Conservation (phyloP, 2,888 invertebrate genomes). For the Salticus scenicus region DNA sequence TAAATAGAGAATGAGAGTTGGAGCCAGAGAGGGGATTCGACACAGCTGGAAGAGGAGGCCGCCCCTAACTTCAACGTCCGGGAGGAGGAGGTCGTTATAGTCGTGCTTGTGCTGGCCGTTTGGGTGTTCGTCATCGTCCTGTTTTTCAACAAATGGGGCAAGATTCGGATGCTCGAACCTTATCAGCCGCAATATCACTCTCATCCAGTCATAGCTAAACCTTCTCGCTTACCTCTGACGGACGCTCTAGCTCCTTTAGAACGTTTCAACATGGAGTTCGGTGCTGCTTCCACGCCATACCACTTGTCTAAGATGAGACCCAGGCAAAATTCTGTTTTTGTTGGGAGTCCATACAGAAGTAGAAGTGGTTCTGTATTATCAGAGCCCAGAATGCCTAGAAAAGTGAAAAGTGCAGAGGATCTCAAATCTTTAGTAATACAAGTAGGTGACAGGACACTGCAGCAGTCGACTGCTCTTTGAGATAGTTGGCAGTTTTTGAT, state of each 20-base stretch:
- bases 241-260: constrained; percentile 58
- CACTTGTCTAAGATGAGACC: constrained; percentile 76
- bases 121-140: constrained; percentile 93
- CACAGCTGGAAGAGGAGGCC: constrained; percentile 30
- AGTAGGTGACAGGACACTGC: constrained; percentile 45
- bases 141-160: constrained; percentile 96
- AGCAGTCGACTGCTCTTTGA: constrained; percentile 65
- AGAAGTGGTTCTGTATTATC: constrained; percentile 78
- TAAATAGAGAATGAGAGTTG: constrained; percentile 64
- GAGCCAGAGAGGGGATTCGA: constrained; percentile 19
- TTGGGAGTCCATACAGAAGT: constrained; percentile 78
- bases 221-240: constrained; percentile 42
- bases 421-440: constrained; percentile 81
- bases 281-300: constrained; percentile 41
- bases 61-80: constrained; percentile 78
- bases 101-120: constrained; percentile 87
- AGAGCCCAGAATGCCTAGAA: constrained; percentile 82
- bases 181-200: constrained; percentile 93
- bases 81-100: constrained; percentile 89
- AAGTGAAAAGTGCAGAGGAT: constrained; percentile 89
- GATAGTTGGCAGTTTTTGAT: background rate
- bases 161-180: constrained; percentile 93
- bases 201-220: constrained; percentile 56
- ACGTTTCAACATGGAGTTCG: constrained; percentile 60
- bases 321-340: constrained; percentile 90